Evolutionary conservation across 2,113 vertebrate species (phyloP).

Genomic region (Sapajus apella): DNA sequence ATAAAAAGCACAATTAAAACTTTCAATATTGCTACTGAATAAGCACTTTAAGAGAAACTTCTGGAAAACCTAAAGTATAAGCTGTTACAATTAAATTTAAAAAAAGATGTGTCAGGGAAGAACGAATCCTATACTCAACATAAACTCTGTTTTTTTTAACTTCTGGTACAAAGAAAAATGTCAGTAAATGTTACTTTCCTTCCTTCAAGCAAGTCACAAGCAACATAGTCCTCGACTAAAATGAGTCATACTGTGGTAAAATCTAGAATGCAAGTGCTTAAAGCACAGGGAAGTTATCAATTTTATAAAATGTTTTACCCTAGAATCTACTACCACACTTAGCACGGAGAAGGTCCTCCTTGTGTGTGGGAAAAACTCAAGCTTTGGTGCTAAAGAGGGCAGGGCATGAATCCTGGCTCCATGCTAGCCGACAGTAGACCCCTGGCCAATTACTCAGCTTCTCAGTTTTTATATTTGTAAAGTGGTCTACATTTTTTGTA

Average conservation of each 20-base stretch:
- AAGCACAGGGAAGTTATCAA: not conserved
- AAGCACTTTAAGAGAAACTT: not conserved
- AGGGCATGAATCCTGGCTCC: not conserved
- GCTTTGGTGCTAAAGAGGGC: not conserved
- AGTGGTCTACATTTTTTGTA: not conserved
- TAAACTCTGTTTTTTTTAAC: not conserved
- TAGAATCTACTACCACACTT: not conserved
- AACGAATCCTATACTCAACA: too few species aligned
- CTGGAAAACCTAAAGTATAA: not conserved
- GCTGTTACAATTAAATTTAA: not conserved
- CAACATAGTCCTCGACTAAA: not conserved
- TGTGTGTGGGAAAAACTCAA: not conserved
- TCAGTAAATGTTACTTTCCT: not conserved
- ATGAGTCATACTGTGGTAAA: not conserved
- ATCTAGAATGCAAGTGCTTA: not conserved
- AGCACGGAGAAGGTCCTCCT: not conserved
- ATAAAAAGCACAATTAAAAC: not conserved
- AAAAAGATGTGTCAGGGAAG: not conserved
- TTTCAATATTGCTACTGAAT: not conserved
- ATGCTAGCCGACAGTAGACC: accelerated
- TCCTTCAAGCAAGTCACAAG: not conserved
- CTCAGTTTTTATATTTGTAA: not conserved
- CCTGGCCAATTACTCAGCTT: not conserved
- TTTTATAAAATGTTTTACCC: not conserved
- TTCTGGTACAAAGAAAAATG: not conserved